A percentile compares a stretch with the other conserved stretches of the same genome.
Conservation (phyloP, 2,113 vertebrate species). For the Protobothrops mucrosquamatus region DNA sequence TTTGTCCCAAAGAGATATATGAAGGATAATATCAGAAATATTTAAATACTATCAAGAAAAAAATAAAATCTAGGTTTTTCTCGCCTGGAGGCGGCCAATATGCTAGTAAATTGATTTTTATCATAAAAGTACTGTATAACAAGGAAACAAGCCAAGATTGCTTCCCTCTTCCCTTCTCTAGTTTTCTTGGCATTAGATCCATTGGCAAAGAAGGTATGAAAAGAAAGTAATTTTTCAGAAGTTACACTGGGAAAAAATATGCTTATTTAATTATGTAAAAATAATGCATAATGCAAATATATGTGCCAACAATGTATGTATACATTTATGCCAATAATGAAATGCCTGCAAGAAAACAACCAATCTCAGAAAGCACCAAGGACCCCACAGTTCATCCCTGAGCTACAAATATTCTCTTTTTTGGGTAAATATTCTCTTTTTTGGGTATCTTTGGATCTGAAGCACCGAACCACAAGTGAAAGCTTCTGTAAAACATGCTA, state of each 20-base stretch:
- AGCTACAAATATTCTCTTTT: neutral
- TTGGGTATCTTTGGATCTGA: neutral
- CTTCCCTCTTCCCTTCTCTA: neutral
- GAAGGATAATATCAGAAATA: neutral
- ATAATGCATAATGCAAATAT: neutral
- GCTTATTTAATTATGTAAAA: neutral
- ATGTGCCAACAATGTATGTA: neutral
- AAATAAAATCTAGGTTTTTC: neutral
- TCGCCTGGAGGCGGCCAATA: neutral
- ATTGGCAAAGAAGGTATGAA: neutral
- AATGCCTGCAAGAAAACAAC: neutral
- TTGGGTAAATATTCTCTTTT: neutral
- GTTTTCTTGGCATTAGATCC: neutral
- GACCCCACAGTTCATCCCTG: neutral
- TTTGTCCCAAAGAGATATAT: neutral
- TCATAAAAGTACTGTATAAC: neutral
- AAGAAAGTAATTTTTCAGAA: neutral
- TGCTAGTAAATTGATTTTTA: neutral
- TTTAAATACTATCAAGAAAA: neutral
- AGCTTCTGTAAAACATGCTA: neutral
- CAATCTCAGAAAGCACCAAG: neutral
- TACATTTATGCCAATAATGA: neutral
- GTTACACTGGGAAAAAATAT: neutral
- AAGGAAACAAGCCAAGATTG: neutral
- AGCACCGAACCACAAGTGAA: neutral